These are phyloP conservation scores for Drosophila meridionalis DNA, from an alignment of 2,888 invertebrate species.

Conservation along the genomic window DNA sequence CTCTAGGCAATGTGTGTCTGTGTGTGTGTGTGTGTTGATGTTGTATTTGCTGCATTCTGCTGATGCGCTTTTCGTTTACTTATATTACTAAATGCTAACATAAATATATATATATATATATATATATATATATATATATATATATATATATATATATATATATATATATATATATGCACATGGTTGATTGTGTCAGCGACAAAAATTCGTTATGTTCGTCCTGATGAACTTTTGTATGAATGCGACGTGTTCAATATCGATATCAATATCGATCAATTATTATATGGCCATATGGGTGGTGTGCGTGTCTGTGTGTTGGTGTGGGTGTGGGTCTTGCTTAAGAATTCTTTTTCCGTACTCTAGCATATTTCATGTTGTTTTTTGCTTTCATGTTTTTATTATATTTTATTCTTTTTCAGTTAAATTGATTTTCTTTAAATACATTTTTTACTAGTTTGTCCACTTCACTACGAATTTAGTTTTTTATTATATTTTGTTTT, in stretches of 20 bases:
- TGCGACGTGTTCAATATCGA: slow-evolving; percentile 47
- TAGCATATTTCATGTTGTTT: slow-evolving; percentile 14
- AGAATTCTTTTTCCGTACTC: slow-evolving; percentile 36
- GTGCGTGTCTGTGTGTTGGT: slow-evolving; percentile 18
- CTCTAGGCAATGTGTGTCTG: slow-evolving; percentile 17
- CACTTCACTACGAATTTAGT: slow-evolving; percentile 45
- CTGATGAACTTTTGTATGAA: slow-evolving; percentile 42
- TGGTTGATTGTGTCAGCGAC: slow-evolving; percentile 42
- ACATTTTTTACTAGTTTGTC: slow-evolving; percentile 58
- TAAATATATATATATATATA: slow-evolving; percentile 28
- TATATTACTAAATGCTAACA: slow-evolving; percentile 46
- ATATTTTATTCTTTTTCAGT: slow-evolving; percentile 13
- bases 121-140: slow-evolving; percentile 16
- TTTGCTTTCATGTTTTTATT: slow-evolving; percentile 1
- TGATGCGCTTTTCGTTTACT: slow-evolving; percentile 9
- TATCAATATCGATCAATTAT: slow-evolving; percentile 47
- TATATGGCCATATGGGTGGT: slow-evolving; percentile 36
- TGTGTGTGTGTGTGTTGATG: slow-evolving; percentile 18
- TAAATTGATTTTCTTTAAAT: slow-evolving; percentile 22
- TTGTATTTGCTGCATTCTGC: slow-evolving; percentile 33
- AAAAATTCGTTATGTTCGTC: slow-evolving; percentile 24
- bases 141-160: slow-evolving; percentile 13
- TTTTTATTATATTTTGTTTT: slow-evolving; percentile 14
- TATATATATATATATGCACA: slow-evolving; percentile 12
- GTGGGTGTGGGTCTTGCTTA: slow-evolving; percentile 24